Evolutionary conservation across 2,113 vertebrate genomes (phyloP).

Genomic region (Romanogobio albipinnatus): DNA sequence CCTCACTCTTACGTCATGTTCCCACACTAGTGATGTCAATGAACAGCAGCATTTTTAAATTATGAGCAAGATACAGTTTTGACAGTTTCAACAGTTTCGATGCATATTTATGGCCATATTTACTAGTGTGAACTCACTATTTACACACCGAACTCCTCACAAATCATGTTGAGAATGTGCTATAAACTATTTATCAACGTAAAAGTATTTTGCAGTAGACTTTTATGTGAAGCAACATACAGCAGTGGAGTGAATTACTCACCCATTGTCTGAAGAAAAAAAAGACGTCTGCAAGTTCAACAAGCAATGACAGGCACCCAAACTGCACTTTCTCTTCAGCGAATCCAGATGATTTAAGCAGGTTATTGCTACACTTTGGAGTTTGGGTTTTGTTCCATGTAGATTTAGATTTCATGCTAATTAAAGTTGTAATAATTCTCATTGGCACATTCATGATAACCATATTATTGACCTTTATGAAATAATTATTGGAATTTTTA

Average conservation of each 20-base stretch:
- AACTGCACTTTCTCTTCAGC: conserved; percentile 2
- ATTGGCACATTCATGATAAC: neutral
- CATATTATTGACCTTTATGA: neutral
- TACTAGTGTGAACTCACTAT: no score
- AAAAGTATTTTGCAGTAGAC: neutral
- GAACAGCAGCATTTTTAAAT: neutral
- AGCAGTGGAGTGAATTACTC: neutral
- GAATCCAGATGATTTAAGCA: neutral
- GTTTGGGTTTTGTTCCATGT: neutral
- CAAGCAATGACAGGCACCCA: neutral
- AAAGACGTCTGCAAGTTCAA: neutral
- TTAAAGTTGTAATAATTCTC: neutral
- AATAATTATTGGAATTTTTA: neutral
- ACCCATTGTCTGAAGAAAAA: neutral
- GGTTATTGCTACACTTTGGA: neutral
- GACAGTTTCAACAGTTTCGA: no score
- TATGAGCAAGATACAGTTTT: no score
- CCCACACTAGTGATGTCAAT: neutral
- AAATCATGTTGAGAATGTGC: neutral
- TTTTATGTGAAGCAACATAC: neutral
- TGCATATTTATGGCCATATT: neutral
- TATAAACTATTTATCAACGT: neutral
- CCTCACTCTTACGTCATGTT: conserved; percentile 1
- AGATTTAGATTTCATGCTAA: neutral
- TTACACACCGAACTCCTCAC: neutral